Evolutionary conservation across 64 coral and sea anemone genomes (phyloP), one percentile per base, ranked within the genome.

Genomic region (Acropora yongei): DNA sequence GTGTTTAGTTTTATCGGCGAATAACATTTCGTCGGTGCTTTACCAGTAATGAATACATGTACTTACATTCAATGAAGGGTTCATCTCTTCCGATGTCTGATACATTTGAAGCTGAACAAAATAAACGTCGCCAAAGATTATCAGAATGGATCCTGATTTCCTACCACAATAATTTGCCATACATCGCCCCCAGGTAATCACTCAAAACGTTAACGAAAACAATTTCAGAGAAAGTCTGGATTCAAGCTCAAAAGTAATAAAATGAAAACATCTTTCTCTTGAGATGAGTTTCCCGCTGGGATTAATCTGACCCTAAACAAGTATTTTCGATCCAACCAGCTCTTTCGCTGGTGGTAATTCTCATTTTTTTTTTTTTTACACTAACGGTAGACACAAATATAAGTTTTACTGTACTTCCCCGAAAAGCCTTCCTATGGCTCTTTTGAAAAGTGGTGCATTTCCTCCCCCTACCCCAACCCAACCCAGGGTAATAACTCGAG

Each of bases 311-410:
- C 44, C 61, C 82, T 65, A 65, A 10, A 44, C 82, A 16, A 72
- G 44, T 18, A 72, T 85, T 85, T 85, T 19, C 5, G 5, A 11
- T 43, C 58, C 58, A 49, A 85, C 82, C 82, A 5, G 82, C 13
- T 72, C 49, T 69, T 39, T 48, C 63, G 45, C 45, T 44, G 82
- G 82, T 85, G 82, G 82, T 49, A 16, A 60, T 4, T 84, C 57
- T 2, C 30, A 30, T 30, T 30, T 30, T 30, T 30, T n/a, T n/a
- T n/a, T 30, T 30, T 30, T 30, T 30, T 30, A 30, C 30, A 30
- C 30, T 30, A 30, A 30, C 30, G 30, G 30, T 30, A 30, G 30
- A 30, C 30, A 7, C 0, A 55, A 55, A 55, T 55, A 10, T 55
- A 5, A 55, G 51, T 76, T 10, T 76, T 12, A 10, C 30, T 76